phyloP scores from a whole-genome alignment of 2,888 invertebrate species.

The Taphrorychus bicolor region DNA sequence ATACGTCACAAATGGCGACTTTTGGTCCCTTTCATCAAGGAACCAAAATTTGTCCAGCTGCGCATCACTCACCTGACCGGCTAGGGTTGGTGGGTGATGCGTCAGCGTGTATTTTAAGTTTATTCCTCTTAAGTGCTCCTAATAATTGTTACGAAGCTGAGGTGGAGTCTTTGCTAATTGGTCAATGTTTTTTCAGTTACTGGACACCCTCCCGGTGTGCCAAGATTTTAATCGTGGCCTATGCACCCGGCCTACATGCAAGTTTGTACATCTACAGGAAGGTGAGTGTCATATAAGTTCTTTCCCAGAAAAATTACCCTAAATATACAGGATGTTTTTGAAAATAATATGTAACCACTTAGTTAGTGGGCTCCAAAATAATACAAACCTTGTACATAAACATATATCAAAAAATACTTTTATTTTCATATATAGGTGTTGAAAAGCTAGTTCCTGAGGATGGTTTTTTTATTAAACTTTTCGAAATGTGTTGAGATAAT shows the following conservation, averaged over 20 bases:
- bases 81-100: not conserved
- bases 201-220: conserved; percentile 99
- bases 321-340: not conserved
- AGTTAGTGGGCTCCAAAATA: no score
- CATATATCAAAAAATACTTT: no score
- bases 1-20: not conserved
- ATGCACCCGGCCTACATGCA: conserved; percentile 96
- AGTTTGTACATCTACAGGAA: conserved; percentile 97
- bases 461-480: no score
- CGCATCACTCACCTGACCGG: not conserved
- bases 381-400: no score
- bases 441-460: no score
- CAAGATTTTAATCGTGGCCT: conserved; percentile 99
- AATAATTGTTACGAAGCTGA: not conserved
- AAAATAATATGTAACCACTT: not conserved
- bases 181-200: conserved; percentile 81
- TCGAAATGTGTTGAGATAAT: no score
- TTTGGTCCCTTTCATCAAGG: not conserved
- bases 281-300: conserved; percentile 63
- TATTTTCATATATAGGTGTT: no score
- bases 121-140: not conserved
- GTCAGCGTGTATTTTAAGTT: not conserved
- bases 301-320: not conserved
- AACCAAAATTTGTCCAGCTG: not conserved
- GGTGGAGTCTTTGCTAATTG: not conserved